Evolutionary conservation across 2,797 vertebrate species (phyloP), one percentile per base, ranked within the genome.

Genomic region (Moxostoma hubbsi): DNA sequence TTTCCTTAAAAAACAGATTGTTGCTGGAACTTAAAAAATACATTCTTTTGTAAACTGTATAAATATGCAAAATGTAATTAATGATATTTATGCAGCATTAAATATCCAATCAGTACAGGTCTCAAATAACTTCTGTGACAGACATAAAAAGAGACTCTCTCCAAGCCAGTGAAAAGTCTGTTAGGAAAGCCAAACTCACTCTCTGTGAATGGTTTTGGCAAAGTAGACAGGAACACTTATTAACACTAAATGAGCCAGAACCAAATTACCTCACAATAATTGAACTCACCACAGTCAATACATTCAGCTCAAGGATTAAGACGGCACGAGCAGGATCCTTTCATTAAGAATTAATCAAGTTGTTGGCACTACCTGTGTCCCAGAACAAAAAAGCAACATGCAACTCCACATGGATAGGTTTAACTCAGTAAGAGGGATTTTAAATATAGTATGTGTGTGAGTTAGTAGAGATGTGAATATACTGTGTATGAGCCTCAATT

Each of bases 221-320:
- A 80, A 71, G 75, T 53, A 88, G 89, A 91, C 85, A 81, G 75
- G 80, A 82, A 73, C 81, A 77, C 84, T 83, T 85, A 90, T 91
- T 91, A 86, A 81, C 85, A 83, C 73, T 83, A 63, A 91, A 87
- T 77, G 10, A 89, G 67, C 85, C 87, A 87, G 85, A 87, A 88
- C 84, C 77, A 82, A 88, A 83, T 77, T 84, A 86, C 84, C 81
- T 84, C 71, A 81, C 73, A 76, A 78, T 84, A 80, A 87, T 82
- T 75, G 54, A 73, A 77, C 82, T 55, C 77, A 63, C 69, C 59
- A 79, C 85, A 74, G 79, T 62, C 67, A 57, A 64, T 63, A 54
- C 18, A 77, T 61, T 78, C 18, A 54, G 8, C 58, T 54, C 10
- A 54, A 13, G 13, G 12, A 54, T n/a, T 53, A 53, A 57, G 58